phyloP scores from a whole-genome alignment of 2,888 invertebrate species.

The Dilophus febrilis region DNA sequence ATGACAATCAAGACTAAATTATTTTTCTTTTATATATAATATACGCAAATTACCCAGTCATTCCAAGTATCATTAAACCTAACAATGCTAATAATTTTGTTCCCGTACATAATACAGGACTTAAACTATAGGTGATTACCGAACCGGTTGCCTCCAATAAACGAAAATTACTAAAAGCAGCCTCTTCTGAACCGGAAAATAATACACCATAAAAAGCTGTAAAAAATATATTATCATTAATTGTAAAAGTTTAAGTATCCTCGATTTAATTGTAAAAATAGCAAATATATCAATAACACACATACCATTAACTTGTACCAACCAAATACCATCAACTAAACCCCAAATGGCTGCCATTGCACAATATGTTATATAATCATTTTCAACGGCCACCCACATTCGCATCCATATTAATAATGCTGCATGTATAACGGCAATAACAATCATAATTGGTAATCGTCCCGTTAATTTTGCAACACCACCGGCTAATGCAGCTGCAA shows the following conservation, averaged over 20 bases:
- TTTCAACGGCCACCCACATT: slow-evolving; percentile 53
- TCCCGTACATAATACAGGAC: slow-evolving; percentile 56
- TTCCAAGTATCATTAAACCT: slow-evolving; percentile 49
- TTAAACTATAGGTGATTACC: slow-evolving; percentile 66
- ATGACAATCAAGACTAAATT: too few species aligned
- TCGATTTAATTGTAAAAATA: background rate
- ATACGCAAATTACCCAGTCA: slow-evolving; percentile 57
- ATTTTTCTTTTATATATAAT: too few species aligned
- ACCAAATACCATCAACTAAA: slow-evolving; percentile 75
- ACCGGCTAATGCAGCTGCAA: slow-evolving; percentile 71
- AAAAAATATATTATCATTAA: slow-evolving; percentile 10
- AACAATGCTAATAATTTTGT: slow-evolving; percentile 53
- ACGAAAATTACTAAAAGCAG: slow-evolving; percentile 82
- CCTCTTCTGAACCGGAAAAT: slow-evolving; percentile 71
- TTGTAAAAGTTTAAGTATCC: too few species aligned
- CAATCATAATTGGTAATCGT: slow-evolving; percentile 56
- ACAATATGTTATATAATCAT: slow-evolving; percentile 55
- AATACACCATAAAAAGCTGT: slow-evolving; percentile 69
- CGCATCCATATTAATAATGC: slow-evolving; percentile 48
- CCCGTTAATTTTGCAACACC: slow-evolving; percentile 64
- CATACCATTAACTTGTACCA: slow-evolving; percentile 81
- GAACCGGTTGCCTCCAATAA: slow-evolving; percentile 86
- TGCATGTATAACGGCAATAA: slow-evolving; percentile 54
- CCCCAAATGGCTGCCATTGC: slow-evolving; percentile 74
- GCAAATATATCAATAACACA: slow-evolving; percentile 7